Conservation (phyloP, 2,797 vertebrate species). For the Prionace glauca region DNA sequence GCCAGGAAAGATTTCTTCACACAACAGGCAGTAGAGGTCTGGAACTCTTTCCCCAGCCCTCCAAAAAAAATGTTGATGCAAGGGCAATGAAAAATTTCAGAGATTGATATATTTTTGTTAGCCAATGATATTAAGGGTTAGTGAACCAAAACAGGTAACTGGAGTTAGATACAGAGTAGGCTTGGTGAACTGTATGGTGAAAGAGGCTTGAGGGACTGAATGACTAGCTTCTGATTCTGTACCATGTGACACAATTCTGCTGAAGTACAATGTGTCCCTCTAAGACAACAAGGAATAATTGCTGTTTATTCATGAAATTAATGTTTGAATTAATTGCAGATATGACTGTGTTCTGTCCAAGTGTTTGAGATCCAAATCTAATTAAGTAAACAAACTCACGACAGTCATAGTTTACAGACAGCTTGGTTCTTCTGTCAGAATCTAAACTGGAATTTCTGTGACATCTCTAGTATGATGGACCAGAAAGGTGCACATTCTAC, state of each 20-base stretch:
- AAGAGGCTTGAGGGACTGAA: not conserved
- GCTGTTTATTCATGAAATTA: not conserved
- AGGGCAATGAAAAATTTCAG: not conserved
- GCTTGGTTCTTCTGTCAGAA: not conserved
- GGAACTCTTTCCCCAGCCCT: not conserved
- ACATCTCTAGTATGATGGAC: no score
- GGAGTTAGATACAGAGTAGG: not conserved
- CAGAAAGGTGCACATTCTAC: not conserved
- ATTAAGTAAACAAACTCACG: not conserved
- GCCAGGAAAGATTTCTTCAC: not conserved
- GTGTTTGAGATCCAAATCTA: not conserved
- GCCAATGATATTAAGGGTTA: not conserved
- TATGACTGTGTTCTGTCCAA: not conserved
- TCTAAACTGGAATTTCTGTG: not conserved
- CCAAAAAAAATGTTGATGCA: not conserved
- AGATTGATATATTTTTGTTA: not conserved
- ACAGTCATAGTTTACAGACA: not conserved
- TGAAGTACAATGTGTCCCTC: not conserved
- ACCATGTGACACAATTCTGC: not conserved
- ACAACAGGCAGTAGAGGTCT: not conserved
- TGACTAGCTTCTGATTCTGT: not conserved
- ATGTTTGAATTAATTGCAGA: not conserved
- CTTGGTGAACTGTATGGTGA: not conserved
- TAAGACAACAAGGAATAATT: not conserved
- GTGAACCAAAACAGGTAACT: not conserved